These are phyloP conservation scores for Sepiola atlantica DNA, from an alignment of 2,888 invertebrate species.

Conservation along the genomic window DNA sequence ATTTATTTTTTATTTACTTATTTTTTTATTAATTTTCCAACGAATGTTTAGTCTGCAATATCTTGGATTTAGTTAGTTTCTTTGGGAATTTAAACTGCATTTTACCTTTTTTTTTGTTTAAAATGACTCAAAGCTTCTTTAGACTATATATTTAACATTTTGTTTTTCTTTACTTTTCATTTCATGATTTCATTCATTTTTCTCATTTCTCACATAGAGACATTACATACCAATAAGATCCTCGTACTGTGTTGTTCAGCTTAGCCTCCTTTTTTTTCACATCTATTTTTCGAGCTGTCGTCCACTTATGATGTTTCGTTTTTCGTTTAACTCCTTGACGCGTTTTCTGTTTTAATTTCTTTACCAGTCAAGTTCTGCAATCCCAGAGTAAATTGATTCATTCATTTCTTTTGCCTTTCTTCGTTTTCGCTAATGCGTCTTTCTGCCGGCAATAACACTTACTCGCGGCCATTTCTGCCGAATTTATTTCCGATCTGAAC, in stretches of 20 bases:
- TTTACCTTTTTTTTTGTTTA: too few species aligned
- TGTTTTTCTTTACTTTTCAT: neutral
- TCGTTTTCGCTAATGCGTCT: neutral
- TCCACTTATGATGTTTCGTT: neutral
- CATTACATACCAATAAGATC: neutral
- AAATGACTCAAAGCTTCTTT: too few species aligned
- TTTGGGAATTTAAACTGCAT: too few species aligned
- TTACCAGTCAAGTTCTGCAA: neutral
- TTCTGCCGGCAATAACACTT: constrained; percentile 32
- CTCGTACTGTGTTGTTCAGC: neutral
- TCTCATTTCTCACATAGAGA: neutral
- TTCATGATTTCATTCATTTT: neutral
- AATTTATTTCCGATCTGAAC: neutral
- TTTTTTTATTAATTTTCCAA: too few species aligned
- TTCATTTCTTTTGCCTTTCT: neutral
- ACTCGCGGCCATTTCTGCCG: neutral
- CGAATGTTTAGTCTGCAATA: too few species aligned
- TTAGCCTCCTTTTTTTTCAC: neutral
- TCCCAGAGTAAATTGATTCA: neutral
- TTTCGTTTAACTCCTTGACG: neutral
- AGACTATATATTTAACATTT: too few species aligned
- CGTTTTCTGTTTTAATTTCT: neutral
- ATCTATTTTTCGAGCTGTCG: neutral
- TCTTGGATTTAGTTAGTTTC: too few species aligned
- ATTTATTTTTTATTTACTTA: too few species aligned